Evolutionary conservation across 92 coral and sea anemone genomes (phyloP).

Genomic region (Pocillopora meandrina): DNA sequence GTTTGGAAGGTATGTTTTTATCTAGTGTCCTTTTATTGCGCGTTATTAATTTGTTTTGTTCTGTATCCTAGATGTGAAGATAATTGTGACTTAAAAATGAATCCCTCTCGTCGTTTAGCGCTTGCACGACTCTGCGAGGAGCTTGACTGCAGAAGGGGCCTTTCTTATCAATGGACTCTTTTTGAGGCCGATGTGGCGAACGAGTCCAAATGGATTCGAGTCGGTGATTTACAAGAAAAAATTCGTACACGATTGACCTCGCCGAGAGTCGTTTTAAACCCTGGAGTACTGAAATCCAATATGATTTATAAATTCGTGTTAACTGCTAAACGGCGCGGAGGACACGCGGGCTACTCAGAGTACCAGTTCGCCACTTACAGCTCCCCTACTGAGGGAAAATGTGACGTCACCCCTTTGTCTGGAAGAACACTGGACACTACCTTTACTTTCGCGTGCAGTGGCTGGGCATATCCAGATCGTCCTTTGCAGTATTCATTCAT

Average conservation of each 20-base stretch:
- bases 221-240: background rate
- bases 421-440: constrained; percentile 68
- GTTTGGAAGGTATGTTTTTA: too few species aligned
- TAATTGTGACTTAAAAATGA: constrained; percentile 55
- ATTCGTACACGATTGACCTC: constrained; percentile 33
- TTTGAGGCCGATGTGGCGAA: background rate
- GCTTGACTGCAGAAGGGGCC: constrained; percentile 30
- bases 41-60: background rate
- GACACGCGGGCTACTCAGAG: constrained; percentile 48
- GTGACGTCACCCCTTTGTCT: constrained; percentile 38
- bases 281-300: constrained; percentile 31
- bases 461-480: constrained; percentile 67
- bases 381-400: constrained; percentile 62
- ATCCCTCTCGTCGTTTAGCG: constrained; percentile 65
- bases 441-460: constrained; percentile 53
- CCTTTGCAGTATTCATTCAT: constrained; percentile 58
- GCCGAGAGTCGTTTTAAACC: constrained; percentile 36
- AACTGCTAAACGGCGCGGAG: constrained; percentile 41
- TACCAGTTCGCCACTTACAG: constrained; percentile 53
- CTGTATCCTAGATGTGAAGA: constrained; percentile 55
- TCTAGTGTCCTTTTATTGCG: too few species aligned
- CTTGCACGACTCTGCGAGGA: constrained; percentile 46
- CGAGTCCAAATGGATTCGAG: constrained; percentile 1
- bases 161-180: constrained; percentile 39
- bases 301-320: constrained; percentile 27